Conservation (phyloP, 2,797 vertebrate species). For the Ispidina picta region DNA sequence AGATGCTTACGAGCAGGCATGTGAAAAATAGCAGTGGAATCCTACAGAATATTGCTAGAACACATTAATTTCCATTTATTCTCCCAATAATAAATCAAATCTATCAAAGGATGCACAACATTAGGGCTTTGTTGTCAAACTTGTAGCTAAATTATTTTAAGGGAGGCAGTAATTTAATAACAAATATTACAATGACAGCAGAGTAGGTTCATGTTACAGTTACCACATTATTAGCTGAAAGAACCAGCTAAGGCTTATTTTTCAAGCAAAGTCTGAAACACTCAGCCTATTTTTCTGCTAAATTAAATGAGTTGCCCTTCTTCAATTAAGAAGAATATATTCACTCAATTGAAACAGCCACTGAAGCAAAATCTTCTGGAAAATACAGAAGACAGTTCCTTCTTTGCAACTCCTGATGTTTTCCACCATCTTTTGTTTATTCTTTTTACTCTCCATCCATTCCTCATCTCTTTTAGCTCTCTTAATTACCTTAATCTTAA, state of each 20-base stretch:
- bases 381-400: neutral
- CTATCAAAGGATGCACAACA: conserved; percentile 28
- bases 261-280: neutral
- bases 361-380: neutral
- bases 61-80: conserved; percentile 42
- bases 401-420: neutral
- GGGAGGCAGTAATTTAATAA: conserved; percentile 31
- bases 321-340: neutral
- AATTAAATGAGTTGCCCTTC: conserved; percentile 23
- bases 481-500: neutral
- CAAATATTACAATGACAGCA: neutral
- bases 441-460: neutral
- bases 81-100: conserved; percentile 47
- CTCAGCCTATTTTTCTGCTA: neutral
- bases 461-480: neutral
- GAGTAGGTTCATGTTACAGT: neutral
- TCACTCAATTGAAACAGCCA: neutral
- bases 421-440: neutral
- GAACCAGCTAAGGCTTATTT: neutral
- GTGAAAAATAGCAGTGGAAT: neutral
- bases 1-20: neutral
- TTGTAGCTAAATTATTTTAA: conserved; percentile 56
- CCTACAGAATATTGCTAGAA: neutral
- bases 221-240: neutral
- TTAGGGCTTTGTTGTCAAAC: conserved; percentile 37